Evolutionary conservation across 2,888 invertebrate species (phyloP), one percentile per base, ranked within the genome.

Genomic region (Marronus borbonicus): DNA sequence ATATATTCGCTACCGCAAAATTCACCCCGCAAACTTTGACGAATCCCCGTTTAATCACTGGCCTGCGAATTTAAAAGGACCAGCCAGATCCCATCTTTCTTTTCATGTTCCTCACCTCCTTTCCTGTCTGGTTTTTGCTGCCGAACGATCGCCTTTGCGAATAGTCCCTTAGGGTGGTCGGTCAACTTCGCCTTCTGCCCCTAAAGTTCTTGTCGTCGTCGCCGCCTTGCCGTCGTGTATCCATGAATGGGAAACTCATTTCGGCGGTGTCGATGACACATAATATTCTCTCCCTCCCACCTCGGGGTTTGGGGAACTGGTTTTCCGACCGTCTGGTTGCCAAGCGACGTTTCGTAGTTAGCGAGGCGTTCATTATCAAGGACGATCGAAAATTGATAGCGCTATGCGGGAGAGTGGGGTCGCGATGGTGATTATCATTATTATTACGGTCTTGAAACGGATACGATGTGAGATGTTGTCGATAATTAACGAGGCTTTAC

Each of bases 1-100:
- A 80, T 81, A 79, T 80, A 77, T 79, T 68, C 78, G 80, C 79
- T 77, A 20, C 55, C 55, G 55, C 7, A 17, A 39, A 17, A 49
- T 44, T 49, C 76, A 17, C n/a, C 55, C 17, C 17, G 10, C 44
- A 17, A 49, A 31, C 66, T 66, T 58, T 58, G 60, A 72, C 72
- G 72, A 39, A 58, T 72, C 20, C 39, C 17, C 58, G 58, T 72
- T 72, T 72, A 72, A 72, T 72, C 72, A 72, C 58, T 24, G 20
- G 8, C 55, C 55, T 20, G 20, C 55, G 1, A 58, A 20, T 58
- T 72, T 58, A 72, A 72, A 72, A 58, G 58, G 72, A 39, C 58
- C 58, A 36, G 28, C 12, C 3, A 28, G 5, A 36, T 36, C 10
- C 4, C 12, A 2, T 66, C 44, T n/a, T 20, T 66, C 17, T 17